These are phyloP conservation scores for Parauchenoglanis ngamensis DNA, from an alignment of 2,797 vertebrate species.

Conservation along the genomic window DNA sequence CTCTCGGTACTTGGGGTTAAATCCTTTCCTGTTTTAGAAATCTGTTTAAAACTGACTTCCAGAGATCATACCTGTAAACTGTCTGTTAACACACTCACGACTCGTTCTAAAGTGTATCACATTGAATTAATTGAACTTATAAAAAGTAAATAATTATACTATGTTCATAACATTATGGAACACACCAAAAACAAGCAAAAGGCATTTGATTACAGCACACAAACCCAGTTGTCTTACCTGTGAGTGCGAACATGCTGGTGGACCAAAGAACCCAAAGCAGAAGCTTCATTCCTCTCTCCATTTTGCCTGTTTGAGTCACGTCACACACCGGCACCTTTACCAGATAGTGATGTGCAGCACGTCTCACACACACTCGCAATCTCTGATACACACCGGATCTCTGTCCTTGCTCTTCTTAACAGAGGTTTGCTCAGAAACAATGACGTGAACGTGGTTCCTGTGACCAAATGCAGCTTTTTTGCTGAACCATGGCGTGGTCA, in stretches of 20 bases:
- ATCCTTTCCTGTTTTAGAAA: slow-evolving; percentile 17
- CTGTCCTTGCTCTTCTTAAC: slow-evolving; percentile 12
- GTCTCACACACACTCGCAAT: slow-evolving; percentile 13
- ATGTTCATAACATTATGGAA: background rate
- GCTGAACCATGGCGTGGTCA: slow-evolving; percentile 14
- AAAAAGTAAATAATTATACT: background rate
- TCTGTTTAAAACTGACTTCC: background rate
- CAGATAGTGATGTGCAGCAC: background rate
- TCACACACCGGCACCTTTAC: slow-evolving; percentile 30
- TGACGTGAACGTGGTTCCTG: background rate
- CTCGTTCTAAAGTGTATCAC: too few species aligned
- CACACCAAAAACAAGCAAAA: background rate
- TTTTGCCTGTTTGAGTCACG: slow-evolving; percentile 46
- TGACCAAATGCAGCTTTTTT: slow-evolving; percentile 9
- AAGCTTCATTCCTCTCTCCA: slow-evolving; percentile 45
- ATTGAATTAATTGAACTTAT: background rate
- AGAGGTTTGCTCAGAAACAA: slow-evolving; percentile 2
- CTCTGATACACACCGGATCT: background rate
- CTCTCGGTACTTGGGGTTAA: background rate
- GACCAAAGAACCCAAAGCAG: slow-evolving; percentile 61
- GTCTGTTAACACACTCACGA: background rate
- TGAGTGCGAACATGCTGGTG: slow-evolving; percentile 61
- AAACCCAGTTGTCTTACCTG: slow-evolving; percentile 65
- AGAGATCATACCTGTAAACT: background rate
- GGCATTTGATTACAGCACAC: background rate